Evolutionary conservation across 2,888 invertebrate genomes (phyloP), one percentile per base, ranked within the genome.

Genomic region (Agrotis ipsilon): DNA sequence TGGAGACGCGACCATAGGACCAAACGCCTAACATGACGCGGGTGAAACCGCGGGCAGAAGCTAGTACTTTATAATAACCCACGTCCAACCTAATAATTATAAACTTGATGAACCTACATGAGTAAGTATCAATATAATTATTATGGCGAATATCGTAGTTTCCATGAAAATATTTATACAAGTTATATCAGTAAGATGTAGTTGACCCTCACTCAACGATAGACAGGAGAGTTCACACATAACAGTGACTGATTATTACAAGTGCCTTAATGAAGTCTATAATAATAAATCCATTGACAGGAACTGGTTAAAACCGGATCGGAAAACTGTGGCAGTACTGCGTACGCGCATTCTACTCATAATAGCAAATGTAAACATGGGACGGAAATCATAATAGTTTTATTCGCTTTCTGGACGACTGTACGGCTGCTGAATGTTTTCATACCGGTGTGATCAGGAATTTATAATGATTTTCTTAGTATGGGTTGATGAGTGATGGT

Each of bases 301-400:
- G 72, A 59, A 75, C 78, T 45, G 55, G 79, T 55, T 51, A 5
- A 16, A 59, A 78, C 72, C n/a, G 69, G 74, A 73, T 78, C 39
- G 72, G 46, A 78, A 80, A 84, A 82, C 72, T 69, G 70, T 62
- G 46, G 74, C 80, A 60, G 75, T 64, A 74, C 67, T 65, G 75
- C 67, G 52, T 84, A 64, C 48, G 61, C 61, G 59, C 52, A 61
- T 71, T 68, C 71, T 68, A 39, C 39, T 39, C 39, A 11, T 39
- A 68, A 58, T 64, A 59, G 39, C 49, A 55, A 48, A 72, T 80
- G 68, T 73, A 75, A 84, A 79, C 81, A 72, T 57, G 49, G n/a
- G 43, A 54, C n/a, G 62, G 58, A 59, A 78, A 68, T 68, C 76
- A 80, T 71, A 80, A 80, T 59, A 78, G 51, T 64, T 64, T 67